Conservation (phyloP, 1,140 invertebrate species). For the Fopius arisanus region DNA sequence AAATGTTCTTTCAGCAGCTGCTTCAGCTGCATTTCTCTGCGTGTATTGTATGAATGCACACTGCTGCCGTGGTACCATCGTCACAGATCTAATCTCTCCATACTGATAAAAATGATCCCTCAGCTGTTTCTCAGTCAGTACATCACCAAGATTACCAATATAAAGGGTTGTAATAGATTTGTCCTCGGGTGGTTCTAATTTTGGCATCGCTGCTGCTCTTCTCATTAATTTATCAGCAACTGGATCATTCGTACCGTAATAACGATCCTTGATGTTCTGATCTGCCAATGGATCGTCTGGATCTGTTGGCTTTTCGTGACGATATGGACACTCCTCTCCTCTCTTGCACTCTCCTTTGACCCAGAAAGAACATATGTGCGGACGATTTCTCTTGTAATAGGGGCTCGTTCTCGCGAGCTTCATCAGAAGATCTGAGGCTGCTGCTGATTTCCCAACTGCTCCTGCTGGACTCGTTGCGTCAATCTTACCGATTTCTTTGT, state of each 20-base stretch:
- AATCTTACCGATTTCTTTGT: constrained; percentile 74
- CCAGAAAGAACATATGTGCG: constrained; percentile 99
- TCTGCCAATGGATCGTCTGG: constrained; percentile 98
- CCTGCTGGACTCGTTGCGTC: constrained; percentile 73
- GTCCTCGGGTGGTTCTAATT: constrained; percentile 94
- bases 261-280: constrained; percentile 99
- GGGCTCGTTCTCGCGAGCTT: constrained; percentile 96
- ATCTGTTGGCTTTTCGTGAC: constrained; percentile 99
- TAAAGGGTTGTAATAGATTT: constrained; percentile 96
- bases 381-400: constrained; percentile 98
- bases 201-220: constrained; percentile 92
- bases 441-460: constrained; percentile 75
- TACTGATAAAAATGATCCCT: constrained; percentile 97
- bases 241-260: constrained; percentile 98
- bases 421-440: constrained; percentile 88
- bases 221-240: constrained; percentile 98
- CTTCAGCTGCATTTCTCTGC: constrained; percentile 85
- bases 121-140: constrained; percentile 89
- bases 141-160: constrained; percentile 90
- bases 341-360: constrained; percentile 99
- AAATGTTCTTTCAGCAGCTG: constrained; percentile 95
- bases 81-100: constrained; percentile 96
- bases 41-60: constrained; percentile 99
- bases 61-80: constrained; percentile 90
- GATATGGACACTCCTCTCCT: constrained; percentile 99